Conservation (phyloP, 2,797 vertebrate genomes). For the Rachycentron canadum region DNA sequence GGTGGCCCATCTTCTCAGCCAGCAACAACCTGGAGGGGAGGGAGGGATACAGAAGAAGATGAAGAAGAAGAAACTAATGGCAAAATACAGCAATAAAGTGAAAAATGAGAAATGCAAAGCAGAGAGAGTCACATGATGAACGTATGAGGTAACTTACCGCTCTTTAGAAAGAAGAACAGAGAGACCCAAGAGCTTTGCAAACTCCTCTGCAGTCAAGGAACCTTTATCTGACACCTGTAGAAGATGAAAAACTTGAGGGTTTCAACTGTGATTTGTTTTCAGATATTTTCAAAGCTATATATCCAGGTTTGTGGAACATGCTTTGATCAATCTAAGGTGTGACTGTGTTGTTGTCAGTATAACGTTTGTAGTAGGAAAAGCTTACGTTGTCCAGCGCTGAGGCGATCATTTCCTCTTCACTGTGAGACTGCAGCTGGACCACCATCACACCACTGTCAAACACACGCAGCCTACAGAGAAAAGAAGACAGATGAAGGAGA, state of each 20-base stretch:
- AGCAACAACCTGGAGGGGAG: conserved; percentile 89
- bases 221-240: conserved; percentile 94
- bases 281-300: not conserved
- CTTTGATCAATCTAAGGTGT: conserved; percentile 9
- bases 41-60: conserved; percentile 19
- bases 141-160: conserved; percentile 80
- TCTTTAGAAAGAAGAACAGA: conserved; percentile 98
- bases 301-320: not conserved
- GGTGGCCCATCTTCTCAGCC: conserved; percentile 97
- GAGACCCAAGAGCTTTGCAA: conserved; percentile 96
- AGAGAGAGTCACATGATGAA: not conserved
- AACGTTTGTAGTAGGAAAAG: conserved; percentile 22
- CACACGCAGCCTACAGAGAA: conserved; percentile 88
- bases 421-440: conserved; percentile 98
- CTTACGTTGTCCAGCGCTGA: conserved; percentile 95
- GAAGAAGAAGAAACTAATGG: not conserved
- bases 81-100: not conserved
- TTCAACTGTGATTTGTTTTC: not conserved
- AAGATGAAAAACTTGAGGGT: conserved; percentile 1
- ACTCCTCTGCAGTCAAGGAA: conserved; percentile 96
- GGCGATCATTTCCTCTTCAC: conserved; percentile 98
- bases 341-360: not conserved
- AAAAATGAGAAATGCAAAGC: conserved; percentile 5
- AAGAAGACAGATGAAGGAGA: conserved; percentile 29
- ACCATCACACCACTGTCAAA: conserved; percentile 99